Evolutionary conservation across 2,797 vertebrate genomes (phyloP), one percentile per base, ranked within the genome.

Genomic region (Geotrypetes seraphini): DNA sequence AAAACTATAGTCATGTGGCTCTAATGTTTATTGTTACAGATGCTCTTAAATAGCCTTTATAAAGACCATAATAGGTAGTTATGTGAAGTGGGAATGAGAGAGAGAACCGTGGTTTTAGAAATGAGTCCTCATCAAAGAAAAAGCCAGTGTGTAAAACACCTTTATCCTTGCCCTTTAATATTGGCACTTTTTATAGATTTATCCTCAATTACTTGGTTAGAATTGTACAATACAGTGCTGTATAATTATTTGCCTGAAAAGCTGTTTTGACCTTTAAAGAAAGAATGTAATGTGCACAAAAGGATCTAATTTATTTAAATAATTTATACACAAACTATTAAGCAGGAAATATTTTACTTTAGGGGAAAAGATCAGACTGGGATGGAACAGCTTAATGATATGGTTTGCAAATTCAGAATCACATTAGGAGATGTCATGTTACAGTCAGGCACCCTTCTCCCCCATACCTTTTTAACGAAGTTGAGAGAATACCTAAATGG

Each of bases 241-340:
- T 44, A 23, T 54, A 47, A 52, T 63, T 60, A 53, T 64, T 53
- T 61, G 28, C 39, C 38, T 63, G 22, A 59, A 55, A 57, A 59
- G 50, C 14, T 33, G 33, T 38, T 46, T 63, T 63, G 39, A 50
- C 43, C 42, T 63, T 65, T 58, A 44, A 55, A 36, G 13, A 44
- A 38, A 33, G 22, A 34, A 50, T 53, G 25, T 25, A n/a, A 14
- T 47, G 12, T 56, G 22, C 22, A 39, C 53, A 36, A 54, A 11
- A 45, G 12, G 23, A 13, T 31, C 22, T 55, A 28, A 56, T 66
- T 58, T 47, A 46, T 60, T 67, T 53, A 51, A 53, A 57, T 60
- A 35, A 41, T 61, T 67, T 50, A 28, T 49, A 25, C 42, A 38
- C 0, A 8, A 58, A 43, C 36, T 56, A 28, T 36, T 59, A 48